Base-by-base conservation (phyloP, 2,113 vertebrate species). In the Noturus placidus region DNA sequence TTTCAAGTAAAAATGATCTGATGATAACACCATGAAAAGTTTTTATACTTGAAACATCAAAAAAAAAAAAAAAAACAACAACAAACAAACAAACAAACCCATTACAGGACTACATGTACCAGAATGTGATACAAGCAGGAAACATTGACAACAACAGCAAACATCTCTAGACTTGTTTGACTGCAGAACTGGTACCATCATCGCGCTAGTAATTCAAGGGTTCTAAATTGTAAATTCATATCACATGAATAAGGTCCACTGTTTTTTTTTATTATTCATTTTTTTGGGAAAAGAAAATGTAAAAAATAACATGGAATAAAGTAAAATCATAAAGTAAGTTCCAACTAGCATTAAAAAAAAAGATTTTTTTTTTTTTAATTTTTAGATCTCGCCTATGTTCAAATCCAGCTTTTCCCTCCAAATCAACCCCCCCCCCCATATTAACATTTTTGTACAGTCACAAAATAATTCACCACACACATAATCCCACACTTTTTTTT, bases 71-170 rank as follows among this genome's bases (percentile, higher is more conserved):
- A 57, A 92, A 91, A 69, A 80, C 82, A 88, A n/a, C n/a, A 90
- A 90, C 5, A 70, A 70, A 35, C 33, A 59, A 92, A 91, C 38
- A 42, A 42, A 80, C 82, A 88, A 90, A 90, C 89, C 85, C 89
- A 81, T 81, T 91, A 94, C 91, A 89, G 91, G 92, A 95, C 93
- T 93, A 94, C 92, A 92, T 89, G 91, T 92, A 95, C 93, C 93
- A 93, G 91, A 93, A 94, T 94, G 93, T 92, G 92, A 94, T 91
- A 91, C 93, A 94, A 92, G 92, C 92, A 92, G 88, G 86, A 93
- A 87, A 91, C 87, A 88, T 91, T 92, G 87, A 93, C 91, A 88
- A 92, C 92, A 91, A 91, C 91, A 92, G 92, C 93, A 93, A 92
- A 93, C 91, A 91, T 92, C 35, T 90, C 91, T 91, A 91, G 76